Evolutionary conservation across 23 tunicate species (phyloP), one percentile per base, ranked within the genome.

Genomic region (Halocynthia aurantium): DNA sequence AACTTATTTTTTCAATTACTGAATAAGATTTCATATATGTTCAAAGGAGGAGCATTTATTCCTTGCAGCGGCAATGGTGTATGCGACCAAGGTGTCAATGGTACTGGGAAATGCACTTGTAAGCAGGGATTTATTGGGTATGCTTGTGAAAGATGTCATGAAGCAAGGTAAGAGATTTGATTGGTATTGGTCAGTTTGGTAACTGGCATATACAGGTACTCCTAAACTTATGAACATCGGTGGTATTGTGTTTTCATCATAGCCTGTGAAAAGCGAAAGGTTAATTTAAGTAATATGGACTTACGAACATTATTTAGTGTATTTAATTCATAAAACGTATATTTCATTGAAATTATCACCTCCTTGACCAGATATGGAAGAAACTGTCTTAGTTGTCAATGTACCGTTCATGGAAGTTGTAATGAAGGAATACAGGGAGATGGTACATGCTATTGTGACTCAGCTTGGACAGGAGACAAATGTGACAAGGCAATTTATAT

Each of bases 91-190:
- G 90, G 90, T 20, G 58, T 85, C 8, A 65, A 85, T 55, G 97
- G 97, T 12, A 77, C 75, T 13, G 97, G 97, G 52, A 57, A 11
- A 70, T 90, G 97, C 52, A 62, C 76, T 19, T 90, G 97, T 51
- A 77, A 84, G n/a, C 52, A n/a, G 9, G 97, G 90, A 13, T 85
- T 71, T 51, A 53, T 12, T 4, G 97, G 97, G 55, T 61, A 68
- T 53, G 97, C 97, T 53, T 90, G 97, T 75, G 97, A 90, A 71
- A 21, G 57, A 13, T 90, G 97, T 50, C 72, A 81, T 49, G n/a
- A 64, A 6, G 86, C 81, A 77, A 81, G 97, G 97, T 90, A 13
- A 50, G 76, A 31, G 44, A 31, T 31, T 31, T 4, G 44, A 4
- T 31, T 31, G 4, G 44, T 0, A 31, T 31, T 31, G 4, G 44